Percentiles rank a stretch among this genome's conserved stretches.
phyloP scores from a whole-genome alignment of 92 coral and sea anemone genomes.

The Bergia puertoricense region DNA sequence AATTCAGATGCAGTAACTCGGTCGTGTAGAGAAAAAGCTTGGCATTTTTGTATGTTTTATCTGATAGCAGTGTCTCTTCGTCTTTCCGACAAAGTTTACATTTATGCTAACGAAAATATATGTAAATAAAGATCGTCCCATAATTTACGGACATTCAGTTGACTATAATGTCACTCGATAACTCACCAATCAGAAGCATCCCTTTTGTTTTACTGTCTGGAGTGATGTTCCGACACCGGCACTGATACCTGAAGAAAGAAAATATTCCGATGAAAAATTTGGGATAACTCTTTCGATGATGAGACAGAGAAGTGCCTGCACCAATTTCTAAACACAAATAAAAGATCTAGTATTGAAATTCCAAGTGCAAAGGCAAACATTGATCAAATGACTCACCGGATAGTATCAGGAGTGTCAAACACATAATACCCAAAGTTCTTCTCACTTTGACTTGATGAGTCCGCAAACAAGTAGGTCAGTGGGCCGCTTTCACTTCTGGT shows the following conservation, averaged over 20 bases:
- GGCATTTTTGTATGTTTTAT: too few species aligned
- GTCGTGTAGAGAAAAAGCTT: too few species aligned
- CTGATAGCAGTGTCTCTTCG: too few species aligned
- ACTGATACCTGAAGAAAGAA: conserved; percentile 65
- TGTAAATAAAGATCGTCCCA: too few species aligned
- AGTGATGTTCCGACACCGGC: conserved; percentile 84
- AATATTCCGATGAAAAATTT: not conserved
- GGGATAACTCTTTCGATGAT: not conserved
- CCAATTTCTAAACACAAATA: not conserved
- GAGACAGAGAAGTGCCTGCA: not conserved
- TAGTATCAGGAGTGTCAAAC: conserved; percentile 90
- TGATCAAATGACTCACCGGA: conserved; percentile 62
- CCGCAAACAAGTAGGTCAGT: conserved; percentile 90
- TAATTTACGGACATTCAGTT: too few species aligned
- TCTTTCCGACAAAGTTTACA: too few species aligned
- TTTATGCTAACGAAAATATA: too few species aligned
- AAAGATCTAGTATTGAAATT: not conserved
- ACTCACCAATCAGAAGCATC: conserved; percentile 85
- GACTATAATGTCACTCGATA: not conserved
- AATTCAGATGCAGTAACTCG: too few species aligned
- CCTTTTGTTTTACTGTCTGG: conserved; percentile 89
- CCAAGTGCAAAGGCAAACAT: not conserved
- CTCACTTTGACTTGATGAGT: conserved; percentile 68
- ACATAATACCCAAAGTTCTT: conserved; percentile 86
- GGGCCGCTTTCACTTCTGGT: conserved; percentile 69